These are phyloP conservation scores for Drymodes brunneopygia DNA, from an alignment of 2,113 vertebrate species.

Conservation along the genomic window DNA sequence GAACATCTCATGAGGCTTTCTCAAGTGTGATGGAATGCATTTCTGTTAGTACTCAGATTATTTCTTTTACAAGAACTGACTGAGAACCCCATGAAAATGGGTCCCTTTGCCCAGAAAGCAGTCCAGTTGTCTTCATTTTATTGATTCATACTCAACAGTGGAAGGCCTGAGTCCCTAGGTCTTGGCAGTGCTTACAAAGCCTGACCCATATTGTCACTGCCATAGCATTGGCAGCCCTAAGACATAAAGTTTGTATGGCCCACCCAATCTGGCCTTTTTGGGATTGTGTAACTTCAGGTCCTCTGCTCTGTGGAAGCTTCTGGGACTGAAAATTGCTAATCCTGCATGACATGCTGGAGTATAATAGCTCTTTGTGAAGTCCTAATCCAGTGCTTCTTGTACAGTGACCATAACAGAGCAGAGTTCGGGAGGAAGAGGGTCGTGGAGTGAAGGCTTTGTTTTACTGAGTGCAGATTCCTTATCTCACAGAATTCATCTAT, in stretches of 20 bases:
- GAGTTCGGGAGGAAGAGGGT: background rate
- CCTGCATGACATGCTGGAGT: background rate
- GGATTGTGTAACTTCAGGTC: background rate
- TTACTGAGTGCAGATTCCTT: background rate
- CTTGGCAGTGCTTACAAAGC: background rate
- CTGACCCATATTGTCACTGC: background rate
- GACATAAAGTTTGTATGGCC: background rate
- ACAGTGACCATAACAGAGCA: background rate
- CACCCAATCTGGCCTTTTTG: background rate
- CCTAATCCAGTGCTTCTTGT: background rate
- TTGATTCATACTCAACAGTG: background rate
- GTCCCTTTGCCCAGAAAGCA: background rate
- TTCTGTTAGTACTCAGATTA: background rate
- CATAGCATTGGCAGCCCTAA: background rate
- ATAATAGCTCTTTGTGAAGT: background rate
- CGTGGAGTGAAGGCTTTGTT: background rate
- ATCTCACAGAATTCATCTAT: background rate
- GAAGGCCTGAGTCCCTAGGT: fast-evolving
- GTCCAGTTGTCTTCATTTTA: background rate
- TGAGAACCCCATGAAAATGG: background rate
- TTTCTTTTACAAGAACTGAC: background rate
- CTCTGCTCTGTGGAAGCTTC: background rate
- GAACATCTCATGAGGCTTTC: background rate
- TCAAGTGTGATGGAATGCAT: background rate
- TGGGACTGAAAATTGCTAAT: background rate